Base-by-base conservation (phyloP, 2,888 invertebrate species). In the Tolmerus cingulatus region DNA sequence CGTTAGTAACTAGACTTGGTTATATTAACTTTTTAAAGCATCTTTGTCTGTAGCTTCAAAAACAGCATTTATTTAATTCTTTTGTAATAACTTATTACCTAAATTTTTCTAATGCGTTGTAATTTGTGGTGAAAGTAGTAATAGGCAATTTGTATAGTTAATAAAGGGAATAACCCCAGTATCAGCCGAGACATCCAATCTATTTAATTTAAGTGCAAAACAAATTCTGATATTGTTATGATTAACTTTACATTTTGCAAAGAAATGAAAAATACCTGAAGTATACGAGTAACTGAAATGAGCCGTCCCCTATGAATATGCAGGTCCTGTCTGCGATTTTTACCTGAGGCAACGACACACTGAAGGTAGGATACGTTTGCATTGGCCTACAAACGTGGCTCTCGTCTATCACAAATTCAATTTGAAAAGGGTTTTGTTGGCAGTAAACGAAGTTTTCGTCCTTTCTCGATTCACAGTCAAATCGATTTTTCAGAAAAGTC, bases 261-360 rank as follows among this genome's bases (percentile, higher is more conserved):
- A 66, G 19, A 66, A 66, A 66, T 27, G 66, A 19, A 8, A 78
- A 23, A 43, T 43, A 27, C 9, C 40, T 23, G 19, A 78, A 78
- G 78, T 40, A 23, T 40, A 40, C 78, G 37, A 40, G 16, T 77
- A 77, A 77, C 43, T 7, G 43, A 9, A 78, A 78, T 78, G 78
- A 79, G 46, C 30, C 55, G 79, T 79, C 79, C 79, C 79, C 79
- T 79, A 79, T 79, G 79, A 79, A 79, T 79, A 79, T 79, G 79
- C 55, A 79, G 55, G 51, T 12, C n/a, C 3, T 43, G 79, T 79
- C 79, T 79, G 79, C 27, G 79, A 79, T 79, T 79, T 79, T 27
- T 55, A 79, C 79, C 79, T 79, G 30, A 79, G 79, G 79, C 79
- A 51, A 51, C 30, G 19, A 2, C 23, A n/a, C 51, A 51, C 51